Evolutionary conservation across 2,888 invertebrate species (phyloP).

Genomic region (Orthosia cruda): DNA sequence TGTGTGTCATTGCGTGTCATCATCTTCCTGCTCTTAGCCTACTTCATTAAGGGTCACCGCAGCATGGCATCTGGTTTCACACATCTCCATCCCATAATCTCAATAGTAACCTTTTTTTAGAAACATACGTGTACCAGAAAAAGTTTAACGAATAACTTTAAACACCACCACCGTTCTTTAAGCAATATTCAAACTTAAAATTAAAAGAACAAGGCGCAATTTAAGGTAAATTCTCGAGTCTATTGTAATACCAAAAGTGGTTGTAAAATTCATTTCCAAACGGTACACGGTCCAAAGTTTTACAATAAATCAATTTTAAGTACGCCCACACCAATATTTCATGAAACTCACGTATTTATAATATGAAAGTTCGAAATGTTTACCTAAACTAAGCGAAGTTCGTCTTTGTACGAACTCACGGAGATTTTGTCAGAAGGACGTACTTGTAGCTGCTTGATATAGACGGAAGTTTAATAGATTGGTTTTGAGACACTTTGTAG

Average conservation of each 20-base stretch:
- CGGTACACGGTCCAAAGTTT: slow-evolving; percentile 68
- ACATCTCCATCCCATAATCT: too few relatives aligned
- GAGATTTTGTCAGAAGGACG: slow-evolving; percentile 36
- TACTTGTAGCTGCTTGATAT: neutral
- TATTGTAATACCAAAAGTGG: slow-evolving; percentile 52
- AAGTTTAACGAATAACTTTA: neutral
- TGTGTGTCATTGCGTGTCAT: too few relatives aligned
- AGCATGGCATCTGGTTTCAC: too few relatives aligned
- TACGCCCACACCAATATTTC: slow-evolving; percentile 74
- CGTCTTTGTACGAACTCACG: slow-evolving; percentile 36
- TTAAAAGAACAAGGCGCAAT: neutral
- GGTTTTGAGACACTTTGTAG: slow-evolving; percentile 19
- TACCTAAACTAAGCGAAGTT: slow-evolving; percentile 63
- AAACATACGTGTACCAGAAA: too few relatives aligned
- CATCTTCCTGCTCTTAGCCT: too few relatives aligned
- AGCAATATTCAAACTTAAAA: neutral
- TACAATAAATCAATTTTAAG: slow-evolving; percentile 78
- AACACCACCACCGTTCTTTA: neutral
- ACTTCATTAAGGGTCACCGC: too few relatives aligned
- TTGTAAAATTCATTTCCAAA: slow-evolving; percentile 67
- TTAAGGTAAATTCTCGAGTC: slow-evolving; percentile 6
- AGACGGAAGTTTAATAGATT: slow-evolving; percentile 44
- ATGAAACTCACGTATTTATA: slow-evolving; percentile 72
- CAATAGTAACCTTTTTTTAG: too few relatives aligned
- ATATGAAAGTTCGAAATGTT: slow-evolving; percentile 66